These are phyloP conservation scores for Clarias pachynema DNA, from an alignment of 2,797 vertebrate genomes.

Conservation along the genomic window DNA sequence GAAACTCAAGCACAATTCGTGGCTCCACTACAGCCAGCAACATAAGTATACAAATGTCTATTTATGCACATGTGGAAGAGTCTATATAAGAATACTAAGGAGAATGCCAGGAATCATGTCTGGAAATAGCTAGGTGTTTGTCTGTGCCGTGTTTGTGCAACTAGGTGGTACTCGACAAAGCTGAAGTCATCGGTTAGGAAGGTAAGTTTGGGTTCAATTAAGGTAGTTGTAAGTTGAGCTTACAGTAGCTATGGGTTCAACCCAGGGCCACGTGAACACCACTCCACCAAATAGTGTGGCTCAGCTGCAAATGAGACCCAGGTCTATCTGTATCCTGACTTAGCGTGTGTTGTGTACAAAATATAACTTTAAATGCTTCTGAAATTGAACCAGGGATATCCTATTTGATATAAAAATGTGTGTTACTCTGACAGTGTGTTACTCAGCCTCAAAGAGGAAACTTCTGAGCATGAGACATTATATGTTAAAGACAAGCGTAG, in stretches of 20 bases:
- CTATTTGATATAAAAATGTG: background rate
- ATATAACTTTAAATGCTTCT: background rate
- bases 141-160: slow-evolving; percentile 12
- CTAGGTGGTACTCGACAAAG: slow-evolving; percentile 27
- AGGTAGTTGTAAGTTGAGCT: slow-evolving; percentile 46
- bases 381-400: background rate
- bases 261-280: slow-evolving; percentile 42
- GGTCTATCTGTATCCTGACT: background rate
- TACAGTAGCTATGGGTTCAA: slow-evolving; percentile 43
- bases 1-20: background rate
- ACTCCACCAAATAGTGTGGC: background rate
- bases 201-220: slow-evolving; percentile 33
- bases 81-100: background rate
- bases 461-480: too few relatives aligned
- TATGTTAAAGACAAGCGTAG: background rate
- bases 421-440: background rate
- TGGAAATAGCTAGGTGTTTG: background rate
- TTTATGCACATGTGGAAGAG: background rate
- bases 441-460: background rate
- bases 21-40: background rate
- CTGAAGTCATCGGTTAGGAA: slow-evolving; percentile 35
- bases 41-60: background rate
- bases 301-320: background rate
- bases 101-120: background rate
- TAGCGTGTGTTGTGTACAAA: background rate